A percentile compares a stretch with the other conserved stretches of the same genome.
Conservation (phyloP, 92 coral and sea anemone species). For the Nematostella vectensis region DNA sequence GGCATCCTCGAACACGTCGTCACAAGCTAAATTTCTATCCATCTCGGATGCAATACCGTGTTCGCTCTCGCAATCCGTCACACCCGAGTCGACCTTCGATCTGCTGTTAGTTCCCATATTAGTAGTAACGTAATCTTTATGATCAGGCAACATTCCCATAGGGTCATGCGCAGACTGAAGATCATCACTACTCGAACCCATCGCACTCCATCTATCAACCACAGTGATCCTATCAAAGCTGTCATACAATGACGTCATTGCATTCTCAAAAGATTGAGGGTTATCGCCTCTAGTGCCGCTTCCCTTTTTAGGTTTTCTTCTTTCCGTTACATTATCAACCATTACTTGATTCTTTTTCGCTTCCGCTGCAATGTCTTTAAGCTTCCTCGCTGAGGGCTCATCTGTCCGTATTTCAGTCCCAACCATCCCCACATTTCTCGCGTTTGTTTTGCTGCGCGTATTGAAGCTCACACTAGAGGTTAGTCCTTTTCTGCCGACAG, state of each 20-base stretch:
- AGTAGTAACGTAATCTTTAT: no score
- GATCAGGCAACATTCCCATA: no score
- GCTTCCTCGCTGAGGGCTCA: background rate
- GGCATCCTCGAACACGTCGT: no score
- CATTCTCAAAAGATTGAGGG: background rate
- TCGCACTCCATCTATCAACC: background rate
- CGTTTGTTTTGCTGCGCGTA: background rate
- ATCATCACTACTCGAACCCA: background rate
- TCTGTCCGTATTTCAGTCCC: background rate
- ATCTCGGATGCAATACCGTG: no score
- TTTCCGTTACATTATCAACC: background rate
- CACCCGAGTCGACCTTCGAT: no score
- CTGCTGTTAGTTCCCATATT: no score
- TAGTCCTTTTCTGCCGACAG: background rate
- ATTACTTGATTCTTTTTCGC: background rate
- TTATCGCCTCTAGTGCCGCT: no score
- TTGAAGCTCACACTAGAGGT: background rate
- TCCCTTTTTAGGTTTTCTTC: background rate
- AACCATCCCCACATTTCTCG: background rate
- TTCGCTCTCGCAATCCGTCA: no score
- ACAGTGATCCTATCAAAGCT: constrained; percentile 30
- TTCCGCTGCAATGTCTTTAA: background rate
- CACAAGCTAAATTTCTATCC: no score
- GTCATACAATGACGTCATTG: constrained; percentile 6
- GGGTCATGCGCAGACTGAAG: no score